Base-by-base conservation (phyloP, 2,113 vertebrate genomes). In the Caretta caretta region DNA sequence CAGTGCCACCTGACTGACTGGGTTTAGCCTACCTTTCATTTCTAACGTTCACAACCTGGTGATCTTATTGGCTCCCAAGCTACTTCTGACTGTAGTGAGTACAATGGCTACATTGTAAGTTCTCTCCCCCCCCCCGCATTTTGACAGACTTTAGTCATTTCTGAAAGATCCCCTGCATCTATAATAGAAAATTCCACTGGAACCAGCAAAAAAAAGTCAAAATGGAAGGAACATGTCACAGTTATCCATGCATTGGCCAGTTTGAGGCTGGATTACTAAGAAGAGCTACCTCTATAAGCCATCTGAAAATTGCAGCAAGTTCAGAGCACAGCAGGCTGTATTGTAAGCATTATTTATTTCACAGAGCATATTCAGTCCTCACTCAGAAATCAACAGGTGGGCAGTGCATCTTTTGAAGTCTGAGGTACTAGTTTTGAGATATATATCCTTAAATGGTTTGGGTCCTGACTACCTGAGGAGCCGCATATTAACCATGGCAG, bases 41-140 rank as follows among this genome's bases (percentile, higher is more conserved):
- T 90, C 89, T 75, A 81, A 89, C 10, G 3, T 89, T 96, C 51
- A 38, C 89, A 76, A 85, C 54, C 84, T 93, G 57, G 57, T 31
- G 57, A 59, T 59, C 57, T 59, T 59, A 59, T 31, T 59, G 91
- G 1, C 8, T 96, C 53, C 2, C 9, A 78, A 53, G 14, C 87
- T 91, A 49, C 65, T 86, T 72, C 53, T 84, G 2, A 59, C 57
- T 83, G 16, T 79, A 48, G 89, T 3, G 22, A 81, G 24, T 35
- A 75, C 24, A 90, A 48, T 42, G 50, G 48, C 69, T 87, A 65
- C 86, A 84, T 86, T 79, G 57, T 75, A 27, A 11, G 22, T 10
- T 4, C 11, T 25, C 35, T 0, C 3, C 7, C 5, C 1, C n/a
- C n/a, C 6, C 3, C 10, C 49, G 9, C 72, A 8, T 92, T 88